Base-by-base conservation (phyloP, 2,888 invertebrate species). In the Cephus pygmeus region DNA sequence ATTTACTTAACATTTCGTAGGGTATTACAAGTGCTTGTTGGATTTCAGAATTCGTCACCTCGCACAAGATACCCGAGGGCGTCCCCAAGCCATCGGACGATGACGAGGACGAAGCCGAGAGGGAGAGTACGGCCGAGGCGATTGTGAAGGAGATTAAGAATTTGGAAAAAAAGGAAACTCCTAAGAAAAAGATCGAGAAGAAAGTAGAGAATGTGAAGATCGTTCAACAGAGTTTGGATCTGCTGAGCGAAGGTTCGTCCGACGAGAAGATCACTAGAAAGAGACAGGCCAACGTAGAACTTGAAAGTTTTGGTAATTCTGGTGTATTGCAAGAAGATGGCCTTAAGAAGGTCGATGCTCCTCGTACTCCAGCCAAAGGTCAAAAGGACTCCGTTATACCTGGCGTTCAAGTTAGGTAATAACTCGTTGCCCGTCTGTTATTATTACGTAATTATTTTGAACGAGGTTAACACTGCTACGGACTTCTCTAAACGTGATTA, bases 61-160 rank as follows among this genome's bases (percentile, higher is more conserved):
- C 96, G 3, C 96, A 96, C 88, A 96, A 96, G 91, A 93, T 95
- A 83, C 95, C 94, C 0, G 93, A 91, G 31, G 88, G 87, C n/a
- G 79, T 92, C n/a, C 89, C 90, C 4, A 91, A 89, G 77, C 86
- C 88, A 73, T 80, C 79, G 69, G 85, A 87, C 4, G 82, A 85
- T 75, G 77, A 81, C 73, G 82, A 90, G 4, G 90, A 90, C 33
- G 90, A 91, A 30, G 89, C 89, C 36, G 89, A 88, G 69, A 85
- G 73, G 34, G 69, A 73, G 12, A 69, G 73, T 4, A 76, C 40
- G 34, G 85, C 85, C 79, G 81, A 81, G 69, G 83, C 81, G 68
- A 80, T 84, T 81, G 82, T 83, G 82, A 87, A 85, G 76, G 86
- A 77, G 79, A 87, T 77, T 79, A 84, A 82, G 82, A 88, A 69